Conservation (phyloP, 2,797 vertebrate genomes). For the Eulemur mongoz region DNA sequence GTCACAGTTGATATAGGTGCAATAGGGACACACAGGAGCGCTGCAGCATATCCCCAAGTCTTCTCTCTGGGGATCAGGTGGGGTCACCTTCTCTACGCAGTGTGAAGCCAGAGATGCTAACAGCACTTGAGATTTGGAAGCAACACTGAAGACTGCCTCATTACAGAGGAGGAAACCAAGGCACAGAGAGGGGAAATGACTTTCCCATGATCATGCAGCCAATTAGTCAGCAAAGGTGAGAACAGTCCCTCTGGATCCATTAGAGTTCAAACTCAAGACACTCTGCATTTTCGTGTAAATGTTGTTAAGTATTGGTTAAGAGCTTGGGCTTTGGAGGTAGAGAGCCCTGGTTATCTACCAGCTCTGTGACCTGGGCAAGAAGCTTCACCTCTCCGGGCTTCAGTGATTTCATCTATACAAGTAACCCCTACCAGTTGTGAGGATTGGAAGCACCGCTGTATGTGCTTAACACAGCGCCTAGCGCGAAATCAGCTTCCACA, state of each 20-base stretch:
- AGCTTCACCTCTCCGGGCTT: background rate
- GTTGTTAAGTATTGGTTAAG: background rate
- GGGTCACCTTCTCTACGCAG: background rate
- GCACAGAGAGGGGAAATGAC: background rate
- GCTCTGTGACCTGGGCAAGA: background rate
- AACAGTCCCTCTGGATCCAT: background rate
- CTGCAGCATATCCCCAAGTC: background rate
- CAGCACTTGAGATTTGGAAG: background rate
- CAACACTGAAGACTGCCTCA: background rate
- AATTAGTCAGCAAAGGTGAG: background rate
- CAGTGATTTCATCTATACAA: background rate
- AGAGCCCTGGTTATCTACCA: background rate
- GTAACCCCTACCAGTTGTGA: background rate
- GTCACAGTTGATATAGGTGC: background rate
- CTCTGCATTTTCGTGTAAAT: background rate
- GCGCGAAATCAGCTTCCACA: background rate
- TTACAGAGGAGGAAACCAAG: background rate
- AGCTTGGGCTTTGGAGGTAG: background rate
- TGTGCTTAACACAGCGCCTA: background rate
- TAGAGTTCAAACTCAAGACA: background rate
- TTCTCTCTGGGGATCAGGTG: background rate
- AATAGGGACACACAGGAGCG: background rate
- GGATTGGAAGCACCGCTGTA: background rate
- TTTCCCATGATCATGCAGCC: background rate
- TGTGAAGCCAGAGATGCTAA: background rate